phyloP scores from a whole-genome alignment of 2,888 invertebrate species.

The Apodemia mormo region DNA sequence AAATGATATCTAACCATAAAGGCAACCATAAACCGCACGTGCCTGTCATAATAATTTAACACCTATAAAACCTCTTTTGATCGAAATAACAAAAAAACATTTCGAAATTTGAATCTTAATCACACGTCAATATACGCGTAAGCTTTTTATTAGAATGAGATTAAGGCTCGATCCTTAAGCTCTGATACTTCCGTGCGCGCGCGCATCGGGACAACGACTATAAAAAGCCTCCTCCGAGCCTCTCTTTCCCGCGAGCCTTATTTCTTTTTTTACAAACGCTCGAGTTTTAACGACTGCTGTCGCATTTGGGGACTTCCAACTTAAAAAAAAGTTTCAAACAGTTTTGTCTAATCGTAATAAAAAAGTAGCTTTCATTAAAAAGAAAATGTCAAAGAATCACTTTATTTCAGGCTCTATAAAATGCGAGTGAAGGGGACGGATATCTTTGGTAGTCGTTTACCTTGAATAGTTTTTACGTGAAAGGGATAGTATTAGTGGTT shows the following conservation, averaged over 20 bases:
- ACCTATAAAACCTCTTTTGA: conserved; percentile 60
- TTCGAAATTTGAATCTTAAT: conserved; percentile 62
- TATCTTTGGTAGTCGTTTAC: conserved; percentile 51
- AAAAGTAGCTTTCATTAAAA: conserved; percentile 52
- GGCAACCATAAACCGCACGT: conserved; percentile 73
- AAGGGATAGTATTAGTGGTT: conserved; percentile 67
- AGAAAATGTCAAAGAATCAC: conserved; percentile 52
- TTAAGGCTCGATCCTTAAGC: conserved; percentile 76
- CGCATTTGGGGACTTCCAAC: conserved; percentile 60
- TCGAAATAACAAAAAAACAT: conserved; percentile 59
- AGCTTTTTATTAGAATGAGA: conserved; percentile 80
- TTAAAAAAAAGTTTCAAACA: conserved; percentile 53
- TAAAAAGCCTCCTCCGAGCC: conserved; percentile 74
- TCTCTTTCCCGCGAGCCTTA: conserved; percentile 76
- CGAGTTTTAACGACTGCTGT: conserved; percentile 55
- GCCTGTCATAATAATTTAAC: conserved; percentile 72
- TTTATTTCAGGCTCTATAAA: conserved; percentile 50
- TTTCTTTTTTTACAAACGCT: conserved; percentile 69
- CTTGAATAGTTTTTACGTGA: conserved; percentile 56
- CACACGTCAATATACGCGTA: conserved; percentile 74
- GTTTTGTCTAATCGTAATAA: conserved; percentile 61
- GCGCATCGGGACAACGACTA: conserved; percentile 78
- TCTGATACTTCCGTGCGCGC: conserved; percentile 76
- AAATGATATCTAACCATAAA: conserved; percentile 72
- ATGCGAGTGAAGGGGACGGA: conserved; percentile 56